These are phyloP conservation scores for Lutraria lutraria DNA, from an alignment of 2,888 invertebrate genomes.

Conservation along the genomic window DNA sequence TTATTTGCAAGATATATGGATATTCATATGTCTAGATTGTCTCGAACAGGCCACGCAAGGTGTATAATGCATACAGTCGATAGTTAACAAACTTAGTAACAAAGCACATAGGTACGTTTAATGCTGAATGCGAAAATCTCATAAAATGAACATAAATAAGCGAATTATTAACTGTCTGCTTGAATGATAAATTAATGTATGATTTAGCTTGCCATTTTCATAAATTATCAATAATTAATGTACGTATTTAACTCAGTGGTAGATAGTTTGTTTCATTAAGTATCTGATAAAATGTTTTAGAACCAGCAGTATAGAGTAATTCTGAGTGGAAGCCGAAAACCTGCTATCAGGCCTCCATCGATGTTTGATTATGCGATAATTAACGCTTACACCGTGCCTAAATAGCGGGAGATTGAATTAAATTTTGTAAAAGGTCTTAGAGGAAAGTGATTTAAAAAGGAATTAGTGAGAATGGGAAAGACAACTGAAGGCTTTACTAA, in stretches of 20 bases:
- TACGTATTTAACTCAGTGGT: slow-evolving; percentile 1
- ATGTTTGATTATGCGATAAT: slow-evolving; percentile 35
- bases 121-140: not conserved
- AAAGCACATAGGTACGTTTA: not conserved
- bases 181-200: slow-evolving; percentile 9
- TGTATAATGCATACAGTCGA: not conserved
- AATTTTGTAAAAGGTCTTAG: slow-evolving; percentile 25
- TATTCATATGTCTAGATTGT: not conserved
- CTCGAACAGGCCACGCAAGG: not conserved
- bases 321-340: not conserved
- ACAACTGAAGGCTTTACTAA: not conserved
- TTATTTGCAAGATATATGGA: not conserved
- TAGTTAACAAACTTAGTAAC: not conserved
- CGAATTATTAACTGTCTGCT: not conserved
- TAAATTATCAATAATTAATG: slow-evolving; percentile 9
- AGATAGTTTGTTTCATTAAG: not conserved
- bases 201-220: slow-evolving; percentile 6
- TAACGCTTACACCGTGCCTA: slow-evolving; percentile 4
- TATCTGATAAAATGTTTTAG: not conserved
- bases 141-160: not conserved
- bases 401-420: slow-evolving; percentile 33
- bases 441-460: not conserved
- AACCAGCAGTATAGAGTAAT: not conserved
- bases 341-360: slow-evolving; percentile 26
- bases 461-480: not conserved